Base-by-base conservation (phyloP, 2,113 vertebrate species). In the Xyrauchen texanus region DNA sequence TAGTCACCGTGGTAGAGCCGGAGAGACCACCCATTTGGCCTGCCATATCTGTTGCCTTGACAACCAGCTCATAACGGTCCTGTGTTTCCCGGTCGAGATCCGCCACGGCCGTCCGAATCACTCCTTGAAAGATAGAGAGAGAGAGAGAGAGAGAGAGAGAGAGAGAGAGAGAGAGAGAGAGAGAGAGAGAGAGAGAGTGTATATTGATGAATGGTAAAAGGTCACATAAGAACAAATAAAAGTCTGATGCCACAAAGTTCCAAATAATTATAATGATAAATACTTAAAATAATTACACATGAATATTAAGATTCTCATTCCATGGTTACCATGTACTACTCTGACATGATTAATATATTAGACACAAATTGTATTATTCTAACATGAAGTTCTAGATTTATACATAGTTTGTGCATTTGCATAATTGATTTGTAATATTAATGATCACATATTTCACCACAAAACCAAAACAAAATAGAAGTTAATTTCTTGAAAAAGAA, bases 21-120 rank as follows among this genome's bases (percentile, higher is more conserved):
- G 96, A 97, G 64, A 97, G 93, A 77, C 96, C 95, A 0, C 96
- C 96, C 92, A 96, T 90, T 91, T 97, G 95, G 66, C 96, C 96
- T 0, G 95, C 96, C 96, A 97, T 97, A 90, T 99, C 98, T 0
- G 95, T 99, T n/a, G 97, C 98, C 74, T 96, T 97, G 90, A 99
- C 96, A 76, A 99, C 97, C 91, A 99, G 91, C 90, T 99, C 96
- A 0, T 99, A 99, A 76, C 96, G 96, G 89, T 99, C 98, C 91
- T 96, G 96, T 0, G 95, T 98, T 91, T 99, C 98, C 0, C 97
- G 95, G 93, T 99, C 98, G 51, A 99, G 93, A 93, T 98, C 95
- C 0, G 96, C 93, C 87, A 99, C 97, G 0, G 98, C 98, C 0
- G 98, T 99, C 84, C 95, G 94, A 91, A 99, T 98, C 88, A 98